Evolutionary conservation across 2,797 vertebrate genomes (phyloP).

Genomic region (Dermochelys coriacea): DNA sequence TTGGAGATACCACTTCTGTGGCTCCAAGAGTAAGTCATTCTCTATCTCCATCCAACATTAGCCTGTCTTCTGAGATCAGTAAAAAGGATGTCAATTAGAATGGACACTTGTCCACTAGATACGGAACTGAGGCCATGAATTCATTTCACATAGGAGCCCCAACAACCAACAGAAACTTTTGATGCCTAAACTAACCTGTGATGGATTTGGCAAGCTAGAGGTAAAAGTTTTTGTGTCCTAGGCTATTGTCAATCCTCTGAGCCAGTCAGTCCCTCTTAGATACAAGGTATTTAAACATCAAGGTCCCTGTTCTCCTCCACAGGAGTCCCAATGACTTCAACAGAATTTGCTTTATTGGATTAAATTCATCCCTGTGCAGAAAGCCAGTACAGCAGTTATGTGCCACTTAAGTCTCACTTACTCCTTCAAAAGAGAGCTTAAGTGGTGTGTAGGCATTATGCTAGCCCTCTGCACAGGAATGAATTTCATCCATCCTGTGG

Average conservation of each 20-base stretch:
- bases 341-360: neutral
- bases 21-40: neutral
- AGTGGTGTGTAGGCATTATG: accelerated
- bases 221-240: neutral
- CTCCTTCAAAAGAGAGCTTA: neutral
- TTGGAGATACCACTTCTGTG: neutral
- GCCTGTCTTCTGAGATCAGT: neutral
- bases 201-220: neutral
- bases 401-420: neutral
- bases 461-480: accelerated
- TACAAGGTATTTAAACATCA: neutral
- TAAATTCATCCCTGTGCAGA: neutral
- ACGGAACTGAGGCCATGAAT: neutral
- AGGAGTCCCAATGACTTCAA: neutral
- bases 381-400: accelerated
- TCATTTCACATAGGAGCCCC: neutral
- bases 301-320: neutral
- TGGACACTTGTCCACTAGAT: neutral
- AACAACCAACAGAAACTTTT: neutral
- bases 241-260: neutral
- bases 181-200: neutral
- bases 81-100: neutral
- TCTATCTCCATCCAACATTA: neutral
- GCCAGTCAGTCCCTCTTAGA: neutral
- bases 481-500: neutral